Evolutionary conservation across 2,888 invertebrate genomes (phyloP), one percentile per base, ranked within the genome.

Genomic region (Bellardia pandia): DNA sequence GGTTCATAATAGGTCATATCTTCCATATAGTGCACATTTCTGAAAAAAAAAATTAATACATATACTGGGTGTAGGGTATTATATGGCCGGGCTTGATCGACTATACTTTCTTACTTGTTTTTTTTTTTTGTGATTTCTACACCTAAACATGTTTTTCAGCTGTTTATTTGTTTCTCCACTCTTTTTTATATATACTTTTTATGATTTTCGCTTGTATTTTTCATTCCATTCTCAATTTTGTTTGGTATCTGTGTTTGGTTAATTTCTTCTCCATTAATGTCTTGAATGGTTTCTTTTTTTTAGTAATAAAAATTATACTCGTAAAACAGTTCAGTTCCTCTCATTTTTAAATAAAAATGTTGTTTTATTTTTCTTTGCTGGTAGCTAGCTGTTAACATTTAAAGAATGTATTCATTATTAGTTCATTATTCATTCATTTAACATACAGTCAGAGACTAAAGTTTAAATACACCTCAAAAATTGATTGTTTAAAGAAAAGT

Each of bases 201-300:
- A 51, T 58, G 56, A 51, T 64, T 66, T 64, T 83, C 48, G 77
- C 23, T 86, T 76, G 64, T 58, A 86, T 78, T 86, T 62, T 51
- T 71, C 40, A 71, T 74, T 82, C 33, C 40, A 74, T 79, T 85
- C 79, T 85, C 79, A 74, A 53, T 74, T 84, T 78, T 79, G 58
- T 48, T 79, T 79, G 66, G 58, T 79, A 76, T 72, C 85, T 51
- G 85, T 78, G 23, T 51, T 64, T 64, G 64, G 45, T 77, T 81
- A 71, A 77, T 86, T 78, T 82, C 76, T 83, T 83, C 82, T 68
- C 77, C 74, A 69, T 86, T 82, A 81, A 75, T 66, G 75, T 86
- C 78, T 86, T 86, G 64, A 86, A 83, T 83, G 86, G 86, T 86
- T 83, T 86, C 75, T 82, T 86, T 79, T 71, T 74, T 13, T 75